phyloP scores from a whole-genome alignment of 2,113 vertebrate genomes.

The Hippocampus barbouri region DNA sequence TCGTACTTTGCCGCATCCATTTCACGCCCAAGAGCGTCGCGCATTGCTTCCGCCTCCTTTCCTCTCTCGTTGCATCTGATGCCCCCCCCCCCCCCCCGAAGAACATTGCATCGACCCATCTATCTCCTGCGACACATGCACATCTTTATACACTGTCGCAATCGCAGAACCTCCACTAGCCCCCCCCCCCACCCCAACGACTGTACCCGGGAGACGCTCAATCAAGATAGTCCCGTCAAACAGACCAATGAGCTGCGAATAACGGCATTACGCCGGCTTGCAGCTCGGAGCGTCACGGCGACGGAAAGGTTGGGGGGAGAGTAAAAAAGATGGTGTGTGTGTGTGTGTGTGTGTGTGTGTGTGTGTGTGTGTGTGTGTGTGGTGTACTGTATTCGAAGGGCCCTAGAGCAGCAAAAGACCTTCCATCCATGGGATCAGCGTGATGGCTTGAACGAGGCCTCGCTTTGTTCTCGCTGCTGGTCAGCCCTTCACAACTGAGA shows the following conservation, averaged over 20 bases:
- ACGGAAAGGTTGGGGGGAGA: conserved; percentile 39
- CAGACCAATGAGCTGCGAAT: conserved; percentile 75
- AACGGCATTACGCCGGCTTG: conserved; percentile 68
- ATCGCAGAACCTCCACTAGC: conserved; percentile 40
- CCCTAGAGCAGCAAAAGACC: conserved; percentile 62
- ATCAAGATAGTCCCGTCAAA: conserved; percentile 74
- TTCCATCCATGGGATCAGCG: conserved; percentile 58
- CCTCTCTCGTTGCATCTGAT: conserved; percentile 48
- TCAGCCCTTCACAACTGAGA: conserved; percentile 66
- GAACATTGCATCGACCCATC: conserved; percentile 44
- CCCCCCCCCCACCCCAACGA: not conserved
- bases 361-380: not conserved
- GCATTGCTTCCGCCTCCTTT: conserved; percentile 42
- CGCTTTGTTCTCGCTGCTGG: conserved; percentile 63
- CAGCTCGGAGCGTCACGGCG: conserved; percentile 45
- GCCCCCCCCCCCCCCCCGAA: not conserved
- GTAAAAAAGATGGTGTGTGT: conserved; percentile 30
- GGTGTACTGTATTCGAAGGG: conserved; percentile 31
- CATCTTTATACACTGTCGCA: conserved; percentile 65
- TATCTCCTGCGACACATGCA: conserved; percentile 60
- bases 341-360: conserved; percentile 12
- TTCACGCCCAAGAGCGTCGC: conserved; percentile 44
- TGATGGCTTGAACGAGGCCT: conserved; percentile 63
- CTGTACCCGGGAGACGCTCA: conserved; percentile 58
- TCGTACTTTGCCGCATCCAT: conserved; percentile 54